phyloP scores from a whole-genome alignment of 1,140 invertebrate genomes.

The Pseudomyrmex cubaensis region DNA sequence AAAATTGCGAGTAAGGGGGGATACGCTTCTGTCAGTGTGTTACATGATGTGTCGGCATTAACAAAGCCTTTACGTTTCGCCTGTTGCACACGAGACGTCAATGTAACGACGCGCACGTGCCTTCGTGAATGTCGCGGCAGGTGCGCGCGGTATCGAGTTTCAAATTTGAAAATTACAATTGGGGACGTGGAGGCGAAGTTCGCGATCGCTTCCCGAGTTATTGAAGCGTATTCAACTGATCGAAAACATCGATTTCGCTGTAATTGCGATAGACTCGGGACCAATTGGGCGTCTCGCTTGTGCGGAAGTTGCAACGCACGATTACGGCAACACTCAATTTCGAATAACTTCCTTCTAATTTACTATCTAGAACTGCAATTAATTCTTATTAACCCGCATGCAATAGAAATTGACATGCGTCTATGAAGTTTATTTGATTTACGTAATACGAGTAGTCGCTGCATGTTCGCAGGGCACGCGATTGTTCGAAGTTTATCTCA shows the following conservation, averaged over 20 bases:
- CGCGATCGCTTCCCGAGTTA: constrained; percentile 32
- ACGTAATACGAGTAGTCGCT: constrained; percentile 22
- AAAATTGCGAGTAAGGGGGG: constrained; percentile 22
- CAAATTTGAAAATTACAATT: constrained; percentile 57
- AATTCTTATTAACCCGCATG: not conserved
- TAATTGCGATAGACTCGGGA: constrained; percentile 29
- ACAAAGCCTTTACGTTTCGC: constrained; percentile 42
- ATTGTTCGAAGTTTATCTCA: constrained; percentile 32
- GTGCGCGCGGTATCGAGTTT: constrained; percentile 40
- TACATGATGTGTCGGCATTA: constrained; percentile 30
- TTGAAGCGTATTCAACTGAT: constrained; percentile 36
- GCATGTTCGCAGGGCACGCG: constrained; percentile 11
- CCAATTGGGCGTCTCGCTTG: constrained; percentile 3
- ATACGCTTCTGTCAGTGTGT: constrained; percentile 32
- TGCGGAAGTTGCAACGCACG: constrained; percentile 27
- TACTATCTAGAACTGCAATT: constrained; percentile 1
- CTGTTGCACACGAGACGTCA: constrained; percentile 54
- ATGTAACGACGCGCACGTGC: constrained; percentile 46
- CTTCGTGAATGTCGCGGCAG: constrained; percentile 20
- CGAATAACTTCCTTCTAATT: not conserved
- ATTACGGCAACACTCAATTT: not conserved
- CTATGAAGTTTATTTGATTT: constrained; percentile 33
- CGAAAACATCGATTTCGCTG: constrained; percentile 33
- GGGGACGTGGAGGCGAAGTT: constrained; percentile 18
- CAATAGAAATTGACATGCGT: not conserved